phyloP scores from a whole-genome alignment of 2,888 invertebrate species.

The Cephus runcator region DNA sequence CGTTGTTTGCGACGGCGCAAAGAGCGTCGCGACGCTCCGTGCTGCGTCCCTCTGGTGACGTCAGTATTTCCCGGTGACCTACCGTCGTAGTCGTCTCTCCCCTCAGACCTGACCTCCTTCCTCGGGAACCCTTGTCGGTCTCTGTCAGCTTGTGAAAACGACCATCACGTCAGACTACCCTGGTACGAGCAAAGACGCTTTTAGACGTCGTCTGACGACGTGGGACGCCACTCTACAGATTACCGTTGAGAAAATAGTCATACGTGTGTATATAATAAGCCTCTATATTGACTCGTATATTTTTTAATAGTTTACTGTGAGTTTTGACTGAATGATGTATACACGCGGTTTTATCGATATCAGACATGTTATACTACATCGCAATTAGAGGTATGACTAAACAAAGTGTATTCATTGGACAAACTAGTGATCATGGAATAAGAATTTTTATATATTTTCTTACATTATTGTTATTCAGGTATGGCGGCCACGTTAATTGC shows the following conservation, averaged over 20 bases:
- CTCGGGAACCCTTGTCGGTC: neutral
- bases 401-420: neutral
- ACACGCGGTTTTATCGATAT: neutral
- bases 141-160: neutral
- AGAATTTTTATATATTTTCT: neutral
- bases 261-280: neutral
- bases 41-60: slow-evolving; percentile 1
- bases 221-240: neutral
- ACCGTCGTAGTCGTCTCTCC: neutral
- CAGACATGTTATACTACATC: neutral
- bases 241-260: neutral
- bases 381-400: neutral
- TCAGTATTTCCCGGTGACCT: neutral
- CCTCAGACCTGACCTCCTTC: neutral
- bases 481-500: too few relatives aligned
- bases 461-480: neutral
- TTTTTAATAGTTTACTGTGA: neutral
- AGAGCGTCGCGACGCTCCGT: neutral
- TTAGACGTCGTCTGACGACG: neutral
- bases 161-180: neutral
- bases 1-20: slow-evolving; percentile 32
- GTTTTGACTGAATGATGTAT: neutral
- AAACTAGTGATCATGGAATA: neutral
- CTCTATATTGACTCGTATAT: neutral
- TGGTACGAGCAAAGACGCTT: neutral